A percentile compares a stretch with the other conserved stretches of the same genome.
Evolutionary conservation across 1,140 invertebrate genomes (phyloP).

Genomic region (Brachionus calyciflorus): DNA sequence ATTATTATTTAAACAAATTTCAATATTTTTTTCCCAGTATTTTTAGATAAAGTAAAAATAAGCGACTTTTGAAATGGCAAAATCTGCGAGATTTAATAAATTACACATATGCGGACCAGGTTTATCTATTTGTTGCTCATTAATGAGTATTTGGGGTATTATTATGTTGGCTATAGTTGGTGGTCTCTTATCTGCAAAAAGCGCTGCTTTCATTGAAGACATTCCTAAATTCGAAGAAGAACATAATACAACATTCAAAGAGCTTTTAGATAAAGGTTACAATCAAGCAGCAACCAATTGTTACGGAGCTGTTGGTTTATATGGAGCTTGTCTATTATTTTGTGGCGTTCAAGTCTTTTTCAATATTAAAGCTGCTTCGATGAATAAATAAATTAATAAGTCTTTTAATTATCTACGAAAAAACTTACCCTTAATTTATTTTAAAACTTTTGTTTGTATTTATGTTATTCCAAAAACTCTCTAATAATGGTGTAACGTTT

Average conservation of each 20-base stretch:
- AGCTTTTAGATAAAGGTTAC: neutral
- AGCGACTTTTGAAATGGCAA: conserved; percentile 2
- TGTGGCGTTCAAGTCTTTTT: conserved; percentile 35
- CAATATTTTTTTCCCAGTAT: neutral
- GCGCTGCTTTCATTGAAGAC: conserved; percentile 43
- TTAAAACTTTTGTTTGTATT: too few relatives aligned
- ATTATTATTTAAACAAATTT: neutral
- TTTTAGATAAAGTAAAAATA: neutral
- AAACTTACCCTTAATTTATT: too few relatives aligned
- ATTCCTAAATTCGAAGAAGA: conserved; percentile 24
- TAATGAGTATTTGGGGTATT: conserved; percentile 45
- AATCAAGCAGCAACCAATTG: conserved; percentile 32
- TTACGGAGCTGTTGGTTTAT: conserved; percentile 42
- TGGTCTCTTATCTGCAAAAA: conserved; percentile 19
- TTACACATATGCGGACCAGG: conserved; percentile 37
- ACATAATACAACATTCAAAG: neutral
- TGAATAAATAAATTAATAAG: conserved; percentile 19
- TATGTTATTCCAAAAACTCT: too few relatives aligned
- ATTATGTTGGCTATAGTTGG: conserved; percentile 46
- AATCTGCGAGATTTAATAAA: conserved; percentile 25
- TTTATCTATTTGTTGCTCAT: conserved; percentile 29
- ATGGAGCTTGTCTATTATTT: conserved; percentile 16
- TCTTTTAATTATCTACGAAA: too few relatives aligned
- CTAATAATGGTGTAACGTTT: too few relatives aligned
- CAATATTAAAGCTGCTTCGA: conserved; percentile 11